Percentiles rank a stretch among this genome's conserved stretches.
phyloP scores from a whole-genome alignment of 2,888 invertebrate species.

The Embidobia sp. region DNA sequence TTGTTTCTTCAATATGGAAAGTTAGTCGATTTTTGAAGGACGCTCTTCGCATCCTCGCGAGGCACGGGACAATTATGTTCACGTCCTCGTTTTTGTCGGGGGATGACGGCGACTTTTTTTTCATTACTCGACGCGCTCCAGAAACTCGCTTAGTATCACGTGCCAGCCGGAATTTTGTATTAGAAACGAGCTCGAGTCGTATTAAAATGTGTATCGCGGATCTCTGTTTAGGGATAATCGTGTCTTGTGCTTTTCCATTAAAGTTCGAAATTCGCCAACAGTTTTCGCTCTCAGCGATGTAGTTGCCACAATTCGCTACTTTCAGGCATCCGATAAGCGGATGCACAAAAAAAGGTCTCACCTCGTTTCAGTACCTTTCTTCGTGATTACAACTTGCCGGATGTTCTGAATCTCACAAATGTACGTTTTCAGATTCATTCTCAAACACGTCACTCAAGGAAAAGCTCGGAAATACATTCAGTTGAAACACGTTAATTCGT shows the following conservation, averaged over 20 bases:
- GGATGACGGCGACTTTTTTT: conserved; percentile 40
- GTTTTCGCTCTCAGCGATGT: conserved; percentile 4
- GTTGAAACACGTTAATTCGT: too few species aligned
- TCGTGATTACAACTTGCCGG: too few species aligned
- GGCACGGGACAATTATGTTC: conserved; percentile 31
- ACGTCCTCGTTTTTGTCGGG: conserved; percentile 33
- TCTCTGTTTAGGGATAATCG: conserved; percentile 18
- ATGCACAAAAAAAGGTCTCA: neutral
- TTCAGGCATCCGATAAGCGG: neutral
- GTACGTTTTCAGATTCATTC: too few species aligned
- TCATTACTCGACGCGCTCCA: conserved; percentile 54
- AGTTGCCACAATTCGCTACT: neutral
- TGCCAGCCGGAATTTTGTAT: conserved; percentile 43
- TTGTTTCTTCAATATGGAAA: neutral
- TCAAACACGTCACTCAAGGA: too few species aligned
- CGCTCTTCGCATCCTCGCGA: conserved; percentile 1
- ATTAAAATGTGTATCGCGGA: conserved; percentile 39
- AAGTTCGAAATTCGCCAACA: conserved; percentile 22
- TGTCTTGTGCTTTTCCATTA: conserved; percentile 32
- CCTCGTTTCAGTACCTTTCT: too few species aligned
- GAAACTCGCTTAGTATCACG: conserved; percentile 40
- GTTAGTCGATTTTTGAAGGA: conserved; percentile 5
- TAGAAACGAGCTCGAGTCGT: conserved; percentile 28
- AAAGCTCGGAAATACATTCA: too few species aligned
- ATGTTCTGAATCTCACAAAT: too few species aligned